Percentiles rank a stretch among this genome's conserved stretches.
phyloP scores from a whole-genome alignment of 30 jellyfish, hydroid and myxozoan genomes.

The Morbakka virulenta region DNA sequence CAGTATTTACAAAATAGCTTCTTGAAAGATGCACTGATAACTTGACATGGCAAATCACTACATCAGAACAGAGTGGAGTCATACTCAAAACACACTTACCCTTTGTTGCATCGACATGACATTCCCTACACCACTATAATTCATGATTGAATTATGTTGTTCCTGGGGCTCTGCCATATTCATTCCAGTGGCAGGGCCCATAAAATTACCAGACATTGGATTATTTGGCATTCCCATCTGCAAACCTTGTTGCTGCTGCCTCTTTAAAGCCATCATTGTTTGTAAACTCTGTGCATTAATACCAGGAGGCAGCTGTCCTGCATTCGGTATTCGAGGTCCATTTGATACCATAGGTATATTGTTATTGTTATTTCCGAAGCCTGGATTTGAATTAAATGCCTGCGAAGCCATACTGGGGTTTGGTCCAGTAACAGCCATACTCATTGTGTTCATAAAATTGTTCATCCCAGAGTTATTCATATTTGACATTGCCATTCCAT shows the following conservation, averaged over 20 bases:
- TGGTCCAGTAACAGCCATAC: constrained; percentile 49
- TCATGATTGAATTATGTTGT: constrained; percentile 3
- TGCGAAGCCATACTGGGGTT: constrained; percentile 43
- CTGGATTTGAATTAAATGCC: constrained; percentile 29
- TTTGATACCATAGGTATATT: constrained; percentile 3
- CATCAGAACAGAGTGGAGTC: too few species aligned
- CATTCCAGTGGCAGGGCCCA: constrained; percentile 8
- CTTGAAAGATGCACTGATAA: too few species aligned
- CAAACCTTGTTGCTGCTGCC: not conserved
- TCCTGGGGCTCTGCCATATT: not conserved
- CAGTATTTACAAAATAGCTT: too few species aligned
- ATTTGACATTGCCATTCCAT: not conserved
- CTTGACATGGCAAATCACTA: too few species aligned
- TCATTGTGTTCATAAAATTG: constrained; percentile 33
- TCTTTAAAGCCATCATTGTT: not conserved
- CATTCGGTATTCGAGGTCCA: not conserved
- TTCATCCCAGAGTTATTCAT: constrained; percentile 29
- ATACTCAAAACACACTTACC: too few species aligned
- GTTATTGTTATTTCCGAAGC: constrained; percentile 25
- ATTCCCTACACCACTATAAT: not conserved
- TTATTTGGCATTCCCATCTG: not conserved
- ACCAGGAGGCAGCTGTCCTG: not conserved
- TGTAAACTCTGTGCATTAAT: not conserved
- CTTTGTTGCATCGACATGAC: constrained; percentile 15
- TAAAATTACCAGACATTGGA: constrained; percentile 1